phyloP scores from a whole-genome alignment of 2,113 vertebrate genomes.

The Brachyhypopomus gauderio region DNA sequence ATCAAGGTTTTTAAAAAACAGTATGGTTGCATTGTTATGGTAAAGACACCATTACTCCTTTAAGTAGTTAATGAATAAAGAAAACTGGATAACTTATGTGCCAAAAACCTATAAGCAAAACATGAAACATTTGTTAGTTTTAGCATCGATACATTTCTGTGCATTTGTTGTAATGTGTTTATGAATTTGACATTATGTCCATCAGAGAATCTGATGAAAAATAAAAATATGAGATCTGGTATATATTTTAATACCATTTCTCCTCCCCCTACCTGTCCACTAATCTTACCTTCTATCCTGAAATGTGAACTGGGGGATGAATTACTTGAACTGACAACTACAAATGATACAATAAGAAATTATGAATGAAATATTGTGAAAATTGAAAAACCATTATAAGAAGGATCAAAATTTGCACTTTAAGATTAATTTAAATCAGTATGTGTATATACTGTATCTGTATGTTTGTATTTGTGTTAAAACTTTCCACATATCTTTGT shows the following conservation, averaged over 20 bases:
- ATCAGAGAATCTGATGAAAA: background rate
- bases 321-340: background rate
- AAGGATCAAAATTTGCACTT: constrained; percentile 9
- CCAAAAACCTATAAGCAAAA: constrained; percentile 1
- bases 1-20: too few species aligned
- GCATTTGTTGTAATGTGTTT: background rate
- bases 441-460: constrained; percentile 19
- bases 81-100: background rate
- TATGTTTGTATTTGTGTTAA: background rate
- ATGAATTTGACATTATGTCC: background rate
- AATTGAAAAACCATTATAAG: background rate
- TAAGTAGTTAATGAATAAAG: background rate
- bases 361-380: background rate
- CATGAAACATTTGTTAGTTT: background rate
- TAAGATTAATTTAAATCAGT: background rate
- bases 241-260: background rate
- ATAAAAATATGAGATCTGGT: background rate
- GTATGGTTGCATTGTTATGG: background rate
- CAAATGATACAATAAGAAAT: background rate
- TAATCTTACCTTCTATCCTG: too few species aligned
- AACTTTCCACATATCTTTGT: background rate
- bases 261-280: too few species aligned
- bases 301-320: too few species aligned
- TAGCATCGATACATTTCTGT: background rate
- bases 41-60: background rate